These are phyloP conservation scores for Rosalia funebris DNA, from an alignment of 2,888 invertebrate genomes.

Conservation along the genomic window DNA sequence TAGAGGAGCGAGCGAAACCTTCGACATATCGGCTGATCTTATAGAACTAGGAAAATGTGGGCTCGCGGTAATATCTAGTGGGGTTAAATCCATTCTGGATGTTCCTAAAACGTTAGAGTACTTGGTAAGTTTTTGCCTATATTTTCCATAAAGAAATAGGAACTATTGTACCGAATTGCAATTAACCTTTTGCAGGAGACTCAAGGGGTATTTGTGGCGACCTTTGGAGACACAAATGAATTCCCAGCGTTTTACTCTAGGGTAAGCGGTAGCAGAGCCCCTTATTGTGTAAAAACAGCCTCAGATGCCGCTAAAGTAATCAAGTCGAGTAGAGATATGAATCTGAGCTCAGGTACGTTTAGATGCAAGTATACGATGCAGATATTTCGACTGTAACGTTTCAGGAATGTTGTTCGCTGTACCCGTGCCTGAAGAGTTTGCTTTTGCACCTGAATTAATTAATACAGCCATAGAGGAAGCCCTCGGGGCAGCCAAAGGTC, in stretches of 20 bases:
- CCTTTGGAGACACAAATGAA: slow-evolving; percentile 73
- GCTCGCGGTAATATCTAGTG: slow-evolving; percentile 93
- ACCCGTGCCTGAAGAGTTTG: slow-evolving; percentile 82
- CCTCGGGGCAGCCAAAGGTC: slow-evolving; percentile 69
- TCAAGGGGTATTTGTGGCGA: slow-evolving; percentile 90
- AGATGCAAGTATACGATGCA: not conserved
- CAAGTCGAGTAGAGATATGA: slow-evolving; percentile 64
- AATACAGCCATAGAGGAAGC: slow-evolving; percentile 79
- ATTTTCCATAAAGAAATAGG: not conserved
- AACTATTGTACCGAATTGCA: no score
- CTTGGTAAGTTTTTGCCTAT: slow-evolving; percentile 70
- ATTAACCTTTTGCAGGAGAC: slow-evolving; percentile 79
- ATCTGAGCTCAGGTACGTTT: slow-evolving; percentile 73
- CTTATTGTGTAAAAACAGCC: slow-evolving; percentile 73
- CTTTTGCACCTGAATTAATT: slow-evolving; percentile 71
- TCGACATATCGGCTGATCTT: slow-evolving; percentile 96
- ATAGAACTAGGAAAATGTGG: slow-evolving; percentile 87
- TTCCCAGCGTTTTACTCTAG: slow-evolving; percentile 96
- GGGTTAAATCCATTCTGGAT: slow-evolving; percentile 97
- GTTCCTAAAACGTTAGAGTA: slow-evolving; percentile 94
- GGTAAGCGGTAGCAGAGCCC: slow-evolving; percentile 77
- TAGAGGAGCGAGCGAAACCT: slow-evolving; percentile 82
- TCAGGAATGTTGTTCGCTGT: slow-evolving; percentile 81
- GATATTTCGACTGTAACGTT: no score
- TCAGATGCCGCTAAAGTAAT: slow-evolving; percentile 80